Conservation (phyloP, 2,888 invertebrate genomes). For the Rhagonycha fulva region DNA sequence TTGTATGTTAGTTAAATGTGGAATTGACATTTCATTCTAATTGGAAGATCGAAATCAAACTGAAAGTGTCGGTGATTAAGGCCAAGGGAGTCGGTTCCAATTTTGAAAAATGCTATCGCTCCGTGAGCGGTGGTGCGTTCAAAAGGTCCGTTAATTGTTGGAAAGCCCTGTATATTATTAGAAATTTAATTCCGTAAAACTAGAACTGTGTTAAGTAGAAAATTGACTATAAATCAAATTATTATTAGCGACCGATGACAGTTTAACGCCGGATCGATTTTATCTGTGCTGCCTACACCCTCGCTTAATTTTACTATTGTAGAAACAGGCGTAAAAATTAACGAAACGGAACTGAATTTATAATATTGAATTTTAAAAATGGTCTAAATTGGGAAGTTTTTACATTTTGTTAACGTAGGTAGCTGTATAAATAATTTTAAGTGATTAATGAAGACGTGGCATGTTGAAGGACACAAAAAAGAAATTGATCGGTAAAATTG, state of each 20-base stretch:
- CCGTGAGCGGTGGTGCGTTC: background rate
- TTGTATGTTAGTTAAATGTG: background rate
- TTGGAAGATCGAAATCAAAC: background rate
- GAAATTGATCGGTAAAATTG: conserved; percentile 41
- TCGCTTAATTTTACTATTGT: background rate
- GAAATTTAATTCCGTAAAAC: background rate
- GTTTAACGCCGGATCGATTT: background rate
- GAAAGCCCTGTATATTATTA: background rate
- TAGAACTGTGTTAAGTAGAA: background rate
- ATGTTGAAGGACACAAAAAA: conserved; percentile 39
- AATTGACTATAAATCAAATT: background rate
- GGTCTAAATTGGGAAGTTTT: background rate
- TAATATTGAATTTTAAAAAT: background rate
- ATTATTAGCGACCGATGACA: background rate
- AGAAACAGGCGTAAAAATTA: background rate
- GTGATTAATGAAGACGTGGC: conserved; percentile 38
- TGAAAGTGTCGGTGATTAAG: background rate
- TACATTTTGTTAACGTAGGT: background rate
- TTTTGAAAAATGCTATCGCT: background rate
- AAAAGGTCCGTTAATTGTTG: background rate
- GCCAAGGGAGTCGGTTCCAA: background rate
- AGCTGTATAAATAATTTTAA: background rate
- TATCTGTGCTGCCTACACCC: conserved; percentile 2
- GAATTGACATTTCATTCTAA: background rate
- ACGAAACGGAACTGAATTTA: background rate